phyloP scores from a whole-genome alignment of 2,113 vertebrate genomes.

The human region GRCh38 chr4:178182001-178182500 shows the following conservation, averaged over 20 bases:
- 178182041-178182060: not conserved
- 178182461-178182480: not conserved
- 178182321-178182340: not conserved
- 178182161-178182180: not conserved
- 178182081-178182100: not conserved
- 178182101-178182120: not conserved
- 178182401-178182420: not conserved
- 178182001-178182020: not conserved
- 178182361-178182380: not conserved
- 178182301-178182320: not conserved
- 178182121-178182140: not conserved
- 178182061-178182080: not conserved
- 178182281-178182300: not conserved
- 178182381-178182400: not conserved
- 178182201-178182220: not conserved
- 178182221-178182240: not conserved
- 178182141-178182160: not conserved
- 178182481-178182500: not conserved
- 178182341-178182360: not conserved
- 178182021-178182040: not conserved
- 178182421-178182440: not conserved
- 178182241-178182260: not conserved
- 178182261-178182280: not conserved
- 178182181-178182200: not conserved
- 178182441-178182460: not conserved